Base-by-base conservation (phyloP, 2,888 invertebrate genomes). In the Apoderus coryli region DNA sequence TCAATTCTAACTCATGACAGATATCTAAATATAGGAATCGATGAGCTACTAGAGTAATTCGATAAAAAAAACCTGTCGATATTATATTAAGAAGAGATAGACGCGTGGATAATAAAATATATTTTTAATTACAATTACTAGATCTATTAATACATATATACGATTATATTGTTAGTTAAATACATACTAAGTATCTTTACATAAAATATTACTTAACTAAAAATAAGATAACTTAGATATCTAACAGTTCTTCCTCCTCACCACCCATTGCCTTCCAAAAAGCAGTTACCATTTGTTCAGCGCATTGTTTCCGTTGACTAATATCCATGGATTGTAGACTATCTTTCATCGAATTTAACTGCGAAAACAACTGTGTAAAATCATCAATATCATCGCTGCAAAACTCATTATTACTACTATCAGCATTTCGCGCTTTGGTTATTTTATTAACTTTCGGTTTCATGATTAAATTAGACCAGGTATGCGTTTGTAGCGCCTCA, bases 191-290 rank as follows among this genome's bases (percentile, higher is more conserved):
- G n/a, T n/a, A n/a, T n/a, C n/a, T n/a, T n/a, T n/a, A n/a, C n/a
- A n/a, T n/a, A n/a, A n/a, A n/a, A n/a, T n/a, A n/a, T n/a, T n/a
- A n/a, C n/a, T n/a, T n/a, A n/a, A n/a, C n/a, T n/a, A n/a, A n/a
- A n/a, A n/a, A n/a, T n/a, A n/a, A n/a, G n/a, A 19, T 19, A 28
- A 28, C 26, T 42, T 57, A 57, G 32, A 54, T 47, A 49, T 65
- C 68, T 33, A 61, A 61, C 37, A 76, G 59, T 56, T 79, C 78
- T 39, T 72, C 71, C 36, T 70, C 70, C 50, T 75, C 73, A 10
- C 77, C 77, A 10, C 76, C 77, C 46, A 79, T 72, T 1, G 77
- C 75, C 46, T 67, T 66, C 77, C 77, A 79, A 53, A 79, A 79
- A 10, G 73, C 71, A 36, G 72, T 63, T 2, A 76, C 76, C 49